Evolutionary conservation across 2,113 vertebrate species (phyloP), one percentile per base, ranked within the genome.

Genomic region (Sminthopsis crassicaudata): DNA sequence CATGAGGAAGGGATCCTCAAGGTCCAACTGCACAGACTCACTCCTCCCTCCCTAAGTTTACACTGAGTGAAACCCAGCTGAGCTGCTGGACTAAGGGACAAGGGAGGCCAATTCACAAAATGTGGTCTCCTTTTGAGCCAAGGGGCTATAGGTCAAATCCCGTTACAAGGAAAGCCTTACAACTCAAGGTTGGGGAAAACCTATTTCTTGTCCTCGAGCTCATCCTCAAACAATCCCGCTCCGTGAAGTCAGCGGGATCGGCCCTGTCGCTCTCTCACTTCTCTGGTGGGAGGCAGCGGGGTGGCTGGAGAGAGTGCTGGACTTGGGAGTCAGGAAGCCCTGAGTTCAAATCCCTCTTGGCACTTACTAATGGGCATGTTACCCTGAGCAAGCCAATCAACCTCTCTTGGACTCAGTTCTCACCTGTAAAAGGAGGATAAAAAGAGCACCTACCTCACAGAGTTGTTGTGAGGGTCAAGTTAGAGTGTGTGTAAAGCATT

Each of bases 91-190:
- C 92, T 51, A 76, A 91, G 94, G 89, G 90, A 96, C 94, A 96
- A 95, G 92, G 67, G 92, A 60, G 67, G 51, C 52, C 12, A 94
- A 3, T 42, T 90, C 53, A 90, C n/a, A 36, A 60, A 30, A 93
- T 84, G 89, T 96, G 90, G 8, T 27, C 84, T 94, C 93, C 92
- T 30, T 96, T 91, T 94, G 95, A 94, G 90, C 90, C 95, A 92
- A 94, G 42, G 53, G 90, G 60, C 46, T 92, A 93, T 93, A 97
- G 95, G 97, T 97, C 94, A 98, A 97, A 98, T 97, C 97, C 97
- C 96, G 94, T 95, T 96, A 98, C 91, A 55, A 48, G 92, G 55
- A 94, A 93, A 93, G 89, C 23, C 67, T 7, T 89, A 90, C 36
- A 91, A 93, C 57, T 52, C 25, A 90, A 94, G 95, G 36, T 30